Conservation (phyloP, 2,888 invertebrate species). For the Drosophila eohydei region DNA sequence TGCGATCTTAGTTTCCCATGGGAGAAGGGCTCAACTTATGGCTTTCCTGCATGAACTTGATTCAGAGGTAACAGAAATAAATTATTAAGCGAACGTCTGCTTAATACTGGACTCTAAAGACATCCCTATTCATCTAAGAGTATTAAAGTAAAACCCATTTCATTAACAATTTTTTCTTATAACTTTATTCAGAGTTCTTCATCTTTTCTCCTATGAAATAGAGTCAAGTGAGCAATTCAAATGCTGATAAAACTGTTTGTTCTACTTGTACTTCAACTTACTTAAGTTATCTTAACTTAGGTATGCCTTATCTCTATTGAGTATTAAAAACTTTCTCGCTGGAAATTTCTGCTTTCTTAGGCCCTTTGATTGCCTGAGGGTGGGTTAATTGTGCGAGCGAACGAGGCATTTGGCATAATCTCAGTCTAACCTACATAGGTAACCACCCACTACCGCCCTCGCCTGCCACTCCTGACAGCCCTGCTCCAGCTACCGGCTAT, state of each 20-base stretch:
- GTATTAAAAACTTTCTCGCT: constrained; percentile 25
- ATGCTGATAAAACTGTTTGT: background rate
- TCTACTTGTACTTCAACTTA: background rate
- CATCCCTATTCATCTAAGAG: background rate
- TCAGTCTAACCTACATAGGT: constrained; percentile 45
- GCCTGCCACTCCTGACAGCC: background rate
- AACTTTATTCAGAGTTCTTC: too few relatives aligned
- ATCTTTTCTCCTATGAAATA: background rate
- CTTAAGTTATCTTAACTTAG: background rate
- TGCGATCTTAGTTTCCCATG: background rate
- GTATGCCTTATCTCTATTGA: background rate
- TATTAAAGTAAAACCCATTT: background rate
- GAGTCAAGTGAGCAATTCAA: background rate
- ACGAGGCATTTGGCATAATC: constrained; percentile 59
- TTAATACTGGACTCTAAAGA: background rate
- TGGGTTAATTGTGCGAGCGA: constrained; percentile 60
- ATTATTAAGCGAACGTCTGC: too few relatives aligned
- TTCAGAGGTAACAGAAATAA: too few relatives aligned
- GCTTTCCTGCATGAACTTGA: too few relatives aligned
- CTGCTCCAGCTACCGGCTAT: background rate
- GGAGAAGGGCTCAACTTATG: too few relatives aligned
- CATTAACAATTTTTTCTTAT: background rate
- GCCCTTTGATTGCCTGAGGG: constrained; percentile 10
- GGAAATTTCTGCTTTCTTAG: constrained; percentile 19
- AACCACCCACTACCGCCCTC: constrained; percentile 14